These are phyloP conservation scores for Nemopilema nomurai DNA, from an alignment of 30 jellyfish, hydroid and myxozoan species.

Conservation along the genomic window DNA sequence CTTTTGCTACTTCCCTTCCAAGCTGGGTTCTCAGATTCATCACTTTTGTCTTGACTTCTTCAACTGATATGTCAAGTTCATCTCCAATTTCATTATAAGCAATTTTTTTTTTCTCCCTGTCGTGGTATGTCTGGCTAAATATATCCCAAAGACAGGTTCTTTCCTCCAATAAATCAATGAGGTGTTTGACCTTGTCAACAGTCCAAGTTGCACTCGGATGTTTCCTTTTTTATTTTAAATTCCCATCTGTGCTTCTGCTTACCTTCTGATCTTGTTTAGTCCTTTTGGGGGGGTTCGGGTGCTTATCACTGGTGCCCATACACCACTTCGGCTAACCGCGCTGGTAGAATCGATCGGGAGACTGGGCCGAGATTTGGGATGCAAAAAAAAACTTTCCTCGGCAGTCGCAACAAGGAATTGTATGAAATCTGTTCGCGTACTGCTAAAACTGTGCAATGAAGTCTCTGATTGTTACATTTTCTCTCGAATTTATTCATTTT, in stretches of 20 bases:
- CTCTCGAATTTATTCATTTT: conserved; percentile 1
- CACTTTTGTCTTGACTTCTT: conserved; percentile 18
- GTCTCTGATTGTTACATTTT: conserved; percentile 19
- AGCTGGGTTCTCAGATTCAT: conserved; percentile 33
- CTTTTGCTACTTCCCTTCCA: conserved; percentile 51
- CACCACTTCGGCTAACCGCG: not conserved
- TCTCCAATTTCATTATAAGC: conserved; percentile 24
- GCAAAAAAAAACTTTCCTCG: not conserved
- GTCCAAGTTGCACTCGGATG: conserved; percentile 31
- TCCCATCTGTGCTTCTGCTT: conserved; percentile 10
- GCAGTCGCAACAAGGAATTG: conserved; percentile 12
- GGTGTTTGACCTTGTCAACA: conserved; percentile 20
- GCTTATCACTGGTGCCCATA: conserved; percentile 13
- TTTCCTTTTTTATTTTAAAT: not conserved
- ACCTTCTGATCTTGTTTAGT: not conserved
- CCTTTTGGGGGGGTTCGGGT: not conserved
- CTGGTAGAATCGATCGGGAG: not conserved
- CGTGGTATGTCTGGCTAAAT: conserved; percentile 18
- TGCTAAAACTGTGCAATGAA: not conserved
- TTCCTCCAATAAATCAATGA: conserved; percentile 28
- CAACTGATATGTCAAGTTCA: conserved; percentile 42
- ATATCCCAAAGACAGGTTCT: conserved; percentile 43
- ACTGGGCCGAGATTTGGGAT: not conserved
- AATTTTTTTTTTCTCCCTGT: conserved; percentile 43
- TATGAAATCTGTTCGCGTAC: not conserved